Evolutionary conservation across 2,113 vertebrate species (phyloP).

Genomic region (Syrrhaptes paradoxus): DNA sequence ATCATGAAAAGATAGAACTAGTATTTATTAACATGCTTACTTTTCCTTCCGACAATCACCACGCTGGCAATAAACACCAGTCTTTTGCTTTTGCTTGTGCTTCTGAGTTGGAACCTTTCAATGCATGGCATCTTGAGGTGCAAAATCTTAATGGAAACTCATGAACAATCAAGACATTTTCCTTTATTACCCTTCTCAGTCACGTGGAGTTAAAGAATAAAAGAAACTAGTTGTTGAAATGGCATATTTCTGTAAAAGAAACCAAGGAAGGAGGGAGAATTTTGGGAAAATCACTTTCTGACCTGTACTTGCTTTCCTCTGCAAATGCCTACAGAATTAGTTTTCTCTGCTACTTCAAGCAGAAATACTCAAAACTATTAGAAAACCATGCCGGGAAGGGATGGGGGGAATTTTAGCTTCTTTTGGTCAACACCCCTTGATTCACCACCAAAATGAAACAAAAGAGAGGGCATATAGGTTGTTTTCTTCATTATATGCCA

Average conservation of each 20-base stretch:
- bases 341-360: not conserved
- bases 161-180: not conserved
- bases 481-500: not conserved
- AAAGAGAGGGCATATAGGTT: not conserved
- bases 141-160: constrained; percentile 8
- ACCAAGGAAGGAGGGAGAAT: not conserved
- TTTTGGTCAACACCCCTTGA: not conserved
- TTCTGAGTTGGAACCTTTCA: constrained; percentile 30
- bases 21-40: not conserved
- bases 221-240: not conserved
- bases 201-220: not conserved
- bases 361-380: constrained; percentile 11
- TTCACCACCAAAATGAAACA: not conserved
- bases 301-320: not conserved
- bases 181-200: not conserved
- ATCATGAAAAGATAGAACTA: not conserved
- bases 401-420: not conserved
- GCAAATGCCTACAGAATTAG: not conserved
- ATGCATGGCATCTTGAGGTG: not conserved
- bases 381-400: not conserved
- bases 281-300: constrained; percentile 10
- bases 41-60: not conserved
- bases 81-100: not conserved
- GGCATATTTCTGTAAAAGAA: not conserved
- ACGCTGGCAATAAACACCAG: not conserved